A percentile compares a stretch with the other conserved stretches of the same genome.
phyloP scores from a whole-genome alignment of 2,888 invertebrate species.

The Gastrophysa polygoni region DNA sequence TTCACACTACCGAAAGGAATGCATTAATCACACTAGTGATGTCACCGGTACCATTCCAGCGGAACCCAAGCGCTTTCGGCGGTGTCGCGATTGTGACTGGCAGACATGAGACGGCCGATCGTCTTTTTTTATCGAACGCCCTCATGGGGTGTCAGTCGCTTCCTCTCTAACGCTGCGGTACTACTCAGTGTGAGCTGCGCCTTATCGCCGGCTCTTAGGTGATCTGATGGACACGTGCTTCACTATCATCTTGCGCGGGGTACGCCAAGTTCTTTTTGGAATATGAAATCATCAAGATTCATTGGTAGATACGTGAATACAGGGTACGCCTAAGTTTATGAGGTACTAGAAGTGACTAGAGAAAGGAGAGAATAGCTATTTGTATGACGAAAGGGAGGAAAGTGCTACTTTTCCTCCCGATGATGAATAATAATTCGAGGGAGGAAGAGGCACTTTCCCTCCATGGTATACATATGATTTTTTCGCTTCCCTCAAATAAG shows the following conservation, averaged over 20 bases:
- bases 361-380: no score
- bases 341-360: no score
- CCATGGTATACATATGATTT: no score
- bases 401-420: no score
- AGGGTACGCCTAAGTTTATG: no score
- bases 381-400: no score
- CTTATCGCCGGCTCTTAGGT: not conserved
- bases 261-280: no score
- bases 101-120: not conserved
- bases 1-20: constrained; percentile 7
- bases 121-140: constrained; percentile 30
- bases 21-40: constrained; percentile 15
- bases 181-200: constrained; percentile 7
- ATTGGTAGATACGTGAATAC: no score
- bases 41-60: constrained; percentile 14
- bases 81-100: constrained; percentile 37
- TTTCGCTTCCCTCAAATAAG: no score
- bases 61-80: constrained; percentile 28
- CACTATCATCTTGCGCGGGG: not conserved
- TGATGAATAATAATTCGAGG: no score
- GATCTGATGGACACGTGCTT: constrained; percentile 7
- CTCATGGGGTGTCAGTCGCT: constrained; percentile 47
- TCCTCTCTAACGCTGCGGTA: constrained; percentile 43
- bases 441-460: no score
- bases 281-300: no score